Evolutionary conservation across 2,888 invertebrate species (phyloP).

Genomic region (Dryobota labecula): DNA sequence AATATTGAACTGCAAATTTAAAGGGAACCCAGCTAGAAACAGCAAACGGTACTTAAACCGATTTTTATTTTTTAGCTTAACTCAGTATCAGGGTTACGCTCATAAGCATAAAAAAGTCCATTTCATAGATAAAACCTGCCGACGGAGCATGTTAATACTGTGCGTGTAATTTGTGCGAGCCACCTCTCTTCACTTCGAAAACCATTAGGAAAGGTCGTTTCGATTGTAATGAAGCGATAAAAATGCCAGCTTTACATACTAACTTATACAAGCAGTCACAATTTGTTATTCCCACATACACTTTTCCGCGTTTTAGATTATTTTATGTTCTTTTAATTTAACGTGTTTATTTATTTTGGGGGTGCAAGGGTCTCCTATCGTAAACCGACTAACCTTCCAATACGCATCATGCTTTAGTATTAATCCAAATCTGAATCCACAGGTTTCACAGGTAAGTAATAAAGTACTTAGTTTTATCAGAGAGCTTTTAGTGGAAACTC

Average conservation of each 20-base stretch:
- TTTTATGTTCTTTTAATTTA: conserved; percentile 36
- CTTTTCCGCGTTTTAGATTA: conserved; percentile 32
- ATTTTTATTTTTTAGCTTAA: conserved; percentile 45
- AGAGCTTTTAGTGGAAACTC: conserved; percentile 49
- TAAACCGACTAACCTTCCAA: conserved; percentile 35
- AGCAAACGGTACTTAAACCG: conserved; percentile 41
- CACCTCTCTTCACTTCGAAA: conserved; percentile 62
- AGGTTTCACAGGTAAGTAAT: conserved; percentile 60
- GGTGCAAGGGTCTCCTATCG: conserved; percentile 50
- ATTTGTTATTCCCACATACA: conserved; percentile 42
- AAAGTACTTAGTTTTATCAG: conserved; percentile 26
- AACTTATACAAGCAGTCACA: conserved; percentile 57
- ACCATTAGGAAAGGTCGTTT: conserved; percentile 68
- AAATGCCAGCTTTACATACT: conserved; percentile 63
- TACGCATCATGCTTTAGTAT: conserved; percentile 6
- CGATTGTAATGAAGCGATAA: conserved; percentile 67
- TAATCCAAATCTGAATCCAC: conserved; percentile 48
- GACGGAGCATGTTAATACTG: conserved; percentile 57
- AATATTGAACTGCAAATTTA: conserved; percentile 57
- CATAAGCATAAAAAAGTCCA: conserved; percentile 57
- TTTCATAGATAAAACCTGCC: conserved; percentile 64
- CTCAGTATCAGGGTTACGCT: conserved; percentile 30
- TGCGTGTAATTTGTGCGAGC: conserved; percentile 59
- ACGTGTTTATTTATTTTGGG: conserved; percentile 39
- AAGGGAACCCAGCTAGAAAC: conserved; percentile 42